A percentile compares a stretch with the other conserved stretches of the same genome.
These are phyloP conservation scores for Akabosia matsudoensis DNA, from an alignment of 1,140 invertebrate species.

Conservation along the genomic window DNA sequence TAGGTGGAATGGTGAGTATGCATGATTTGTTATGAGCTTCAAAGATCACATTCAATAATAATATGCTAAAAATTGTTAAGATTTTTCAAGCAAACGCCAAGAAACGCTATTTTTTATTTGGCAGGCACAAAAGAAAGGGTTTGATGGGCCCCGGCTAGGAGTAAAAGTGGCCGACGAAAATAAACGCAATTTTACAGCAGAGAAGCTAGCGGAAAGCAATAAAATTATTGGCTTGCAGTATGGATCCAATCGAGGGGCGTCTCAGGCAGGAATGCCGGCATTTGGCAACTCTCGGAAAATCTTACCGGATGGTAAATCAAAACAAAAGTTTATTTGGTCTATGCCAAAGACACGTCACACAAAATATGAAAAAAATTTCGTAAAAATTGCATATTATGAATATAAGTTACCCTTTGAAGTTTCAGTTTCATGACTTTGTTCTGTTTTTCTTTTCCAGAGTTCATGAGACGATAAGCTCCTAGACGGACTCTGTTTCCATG, in stretches of 20 bases:
- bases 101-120: constrained; percentile 6
- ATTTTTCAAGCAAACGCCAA: neutral
- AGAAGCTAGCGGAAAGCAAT: constrained; percentile 55
- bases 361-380: too few species aligned
- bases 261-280: constrained; percentile 59
- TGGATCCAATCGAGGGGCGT: constrained; percentile 56
- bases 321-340: neutral
- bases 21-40: neutral
- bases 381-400: too few species aligned
- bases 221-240: constrained; percentile 58
- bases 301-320: constrained; percentile 52
- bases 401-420: too few species aligned
- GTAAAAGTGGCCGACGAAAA: constrained; percentile 59
- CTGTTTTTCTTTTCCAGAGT: constrained; percentile 4
- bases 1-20: constrained; percentile 42
- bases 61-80: neutral
- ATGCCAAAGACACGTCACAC: too few species aligned
- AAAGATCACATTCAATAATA: too few species aligned
- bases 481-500: neutral
- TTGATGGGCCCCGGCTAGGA: constrained; percentile 56
- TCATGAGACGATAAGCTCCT: neutral
- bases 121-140: constrained; percentile 58
- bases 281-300: constrained; percentile 59
- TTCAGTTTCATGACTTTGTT: too few species aligned
- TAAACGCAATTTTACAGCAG: constrained; percentile 54